Percentiles rank a stretch among this genome's conserved stretches.
Evolutionary conservation across 1,140 invertebrate genomes (phyloP).

Genomic region (Drosophila obscura): DNA sequence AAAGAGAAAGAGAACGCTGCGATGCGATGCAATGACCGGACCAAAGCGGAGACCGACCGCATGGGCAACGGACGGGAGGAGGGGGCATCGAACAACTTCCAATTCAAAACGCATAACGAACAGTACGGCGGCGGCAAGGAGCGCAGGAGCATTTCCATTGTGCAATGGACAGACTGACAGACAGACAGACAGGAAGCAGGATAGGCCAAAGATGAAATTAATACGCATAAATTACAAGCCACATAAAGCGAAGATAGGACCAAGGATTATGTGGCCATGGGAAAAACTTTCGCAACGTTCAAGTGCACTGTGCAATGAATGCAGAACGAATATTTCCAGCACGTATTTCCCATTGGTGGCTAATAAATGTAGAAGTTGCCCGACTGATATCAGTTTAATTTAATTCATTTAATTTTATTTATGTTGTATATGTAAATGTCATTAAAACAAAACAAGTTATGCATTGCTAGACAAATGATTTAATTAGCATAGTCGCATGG

Average conservation of each 20-base stretch:
- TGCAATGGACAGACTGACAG: constrained; percentile 42
- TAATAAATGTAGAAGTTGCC: no score
- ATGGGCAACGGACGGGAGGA: constrained; percentile 11
- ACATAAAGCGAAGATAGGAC: constrained; percentile 25
- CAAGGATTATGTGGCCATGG: constrained; percentile 31
- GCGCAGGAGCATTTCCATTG: constrained; percentile 50
- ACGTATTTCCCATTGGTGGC: not conserved
- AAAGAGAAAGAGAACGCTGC: constrained; percentile 8
- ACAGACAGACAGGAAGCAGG: constrained; percentile 62
- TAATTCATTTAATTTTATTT: no score
- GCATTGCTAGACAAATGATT: no score
- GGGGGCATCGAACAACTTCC: constrained; percentile 27
- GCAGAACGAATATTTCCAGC: not conserved
- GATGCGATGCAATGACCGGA: constrained; percentile 57
- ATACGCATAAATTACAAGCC: constrained; percentile 78
- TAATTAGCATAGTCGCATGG: no score
- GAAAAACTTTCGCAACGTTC: constrained; percentile 30
- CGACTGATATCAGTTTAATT: no score
- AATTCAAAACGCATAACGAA: constrained; percentile 44
- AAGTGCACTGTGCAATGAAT: not conserved
- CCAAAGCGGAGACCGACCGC: constrained; percentile 5
- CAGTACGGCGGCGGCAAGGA: constrained; percentile 25
- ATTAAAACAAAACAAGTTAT: no score
- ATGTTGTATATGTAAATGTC: no score
- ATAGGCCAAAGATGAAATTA: constrained; percentile 76